Evolutionary conservation across 2,797 vertebrate species (phyloP), one percentile per base, ranked within the genome.

Genomic region (Mormyrops attenuatus): DNA sequence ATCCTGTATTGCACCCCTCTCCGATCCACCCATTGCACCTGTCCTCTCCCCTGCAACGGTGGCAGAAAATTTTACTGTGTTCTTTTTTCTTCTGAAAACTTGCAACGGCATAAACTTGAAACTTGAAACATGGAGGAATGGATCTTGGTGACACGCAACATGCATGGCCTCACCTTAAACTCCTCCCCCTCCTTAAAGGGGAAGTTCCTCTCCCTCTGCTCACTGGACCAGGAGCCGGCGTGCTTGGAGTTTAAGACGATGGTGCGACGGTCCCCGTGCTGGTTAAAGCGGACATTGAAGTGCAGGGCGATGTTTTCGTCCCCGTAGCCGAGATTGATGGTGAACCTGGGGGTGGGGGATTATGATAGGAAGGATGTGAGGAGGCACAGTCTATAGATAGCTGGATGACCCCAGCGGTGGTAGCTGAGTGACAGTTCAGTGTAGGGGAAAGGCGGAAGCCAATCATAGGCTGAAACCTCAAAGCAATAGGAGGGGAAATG

Each of bases 221-320:
- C 96, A 0, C 93, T 89, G 0, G 93, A 94, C 96, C 96, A 97
- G 89, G 2, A 0, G 0, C 94, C 95, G 0, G 93, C 95, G 0
- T 92, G 94, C 88, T 63, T 0, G 0, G 94, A 94, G 92, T 97
- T 97, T 85, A 91, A 95, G 53, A 96, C 63, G 0, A 96, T 93
- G 89, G 2, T 17, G 50, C 91, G 89, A 15, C 0, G 0, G 85
- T 94, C 94, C 0, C 90, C 60, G 0, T 1, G 0, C 0, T 0
- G 0, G 1, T 91, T 89, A 0, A 97, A 96, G 0, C 96, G 95
- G 0, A 96, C 95, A 92, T 95, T 96, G 86, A 97, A 95, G 93
- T 97, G 96, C 88, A 97, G 60, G 0, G 95, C 96, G 0, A 96
- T 47, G 89, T 95, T 92, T 0, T 96, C 93, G 0, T 89, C 0